Base-by-base conservation (phyloP, 2,113 vertebrate species). In the Mellivora capensis region DNA sequence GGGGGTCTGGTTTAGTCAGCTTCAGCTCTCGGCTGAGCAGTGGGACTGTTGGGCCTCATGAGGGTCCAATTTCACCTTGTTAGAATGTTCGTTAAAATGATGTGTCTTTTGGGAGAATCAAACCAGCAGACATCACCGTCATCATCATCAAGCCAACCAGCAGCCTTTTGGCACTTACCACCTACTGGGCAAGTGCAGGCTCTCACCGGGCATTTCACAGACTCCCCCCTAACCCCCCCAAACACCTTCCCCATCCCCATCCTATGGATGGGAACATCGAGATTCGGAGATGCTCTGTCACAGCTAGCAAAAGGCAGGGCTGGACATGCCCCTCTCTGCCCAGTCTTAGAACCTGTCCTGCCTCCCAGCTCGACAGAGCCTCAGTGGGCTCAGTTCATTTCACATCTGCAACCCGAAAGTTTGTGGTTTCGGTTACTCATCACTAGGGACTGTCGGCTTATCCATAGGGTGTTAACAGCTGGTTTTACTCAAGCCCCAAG, bases 121-220 rank as follows among this genome's bases (percentile, higher is more conserved):
- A 37, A 23, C 42, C 54, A 14, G 17, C 8, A 29, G 93, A 3
- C 39, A 1, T 29, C 10, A 4, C 17, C 44, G 0, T 5, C n/a
- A 2, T 12, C n/a, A 2, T 27, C 62, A 18, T 49, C 49, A 14
- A 8, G 8, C 52, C 57, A 37, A 0, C 91, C 3, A n/a, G 49
- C 25, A 8, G 44, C 81, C 49, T 0, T 11, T 44, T 1, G 2
- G 20, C 25, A 17, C 11, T 13, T 8, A 31, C 59, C 9, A 0
- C 0, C 0, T 9, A 13, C 72, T 37, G 18, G 18, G 42, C 3
- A 0, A 11, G 42, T 39, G 27, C 47, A 42, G 20, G 11, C 61
- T 57, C 29, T 87, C 9, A 0, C 77, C 23, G 27, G 52, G 49
- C 18, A 5, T 11, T 29, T 37, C 12, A 23, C 5, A 25, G 64